phyloP scores from a whole-genome alignment of 2,888 invertebrate species.

The Bimastos eiseni region DNA sequence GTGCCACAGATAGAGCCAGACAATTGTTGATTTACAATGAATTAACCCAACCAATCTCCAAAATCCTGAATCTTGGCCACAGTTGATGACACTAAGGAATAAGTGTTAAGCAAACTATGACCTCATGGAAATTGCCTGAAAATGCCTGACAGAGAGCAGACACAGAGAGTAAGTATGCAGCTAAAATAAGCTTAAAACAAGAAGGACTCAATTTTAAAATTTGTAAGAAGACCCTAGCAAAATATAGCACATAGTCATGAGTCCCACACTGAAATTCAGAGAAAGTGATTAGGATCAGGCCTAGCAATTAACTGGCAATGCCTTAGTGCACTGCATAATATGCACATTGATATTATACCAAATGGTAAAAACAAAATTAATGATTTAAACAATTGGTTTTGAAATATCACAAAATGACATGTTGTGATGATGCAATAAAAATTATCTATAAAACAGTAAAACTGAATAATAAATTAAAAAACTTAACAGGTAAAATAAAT shows the following conservation, averaged over 20 bases:
- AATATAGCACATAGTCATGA: too few relatives aligned
- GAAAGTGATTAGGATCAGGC: not conserved
- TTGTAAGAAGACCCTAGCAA: not conserved
- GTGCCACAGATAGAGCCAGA: not conserved
- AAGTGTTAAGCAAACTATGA: not conserved
- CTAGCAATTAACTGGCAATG: not conserved
- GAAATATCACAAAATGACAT: not conserved
- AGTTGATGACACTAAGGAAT: not conserved
- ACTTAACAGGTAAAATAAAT: not conserved
- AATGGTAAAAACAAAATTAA: not conserved
- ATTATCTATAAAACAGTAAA: not conserved
- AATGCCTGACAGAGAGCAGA: not conserved
- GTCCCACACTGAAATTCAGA: not conserved
- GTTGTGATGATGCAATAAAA: not conserved
- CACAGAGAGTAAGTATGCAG: not conserved
- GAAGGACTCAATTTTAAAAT: not conserved
- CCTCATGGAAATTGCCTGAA: not conserved
- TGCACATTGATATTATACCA: slow-evolving; percentile 3
- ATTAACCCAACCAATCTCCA: not conserved
- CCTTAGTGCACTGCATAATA: not conserved
- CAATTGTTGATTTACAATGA: not conserved
- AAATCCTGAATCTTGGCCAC: not conserved
- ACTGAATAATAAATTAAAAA: not conserved
- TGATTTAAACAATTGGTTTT: too few relatives aligned
- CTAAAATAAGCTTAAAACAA: not conserved